Evolutionary conservation across 1,140 invertebrate species (phyloP).

Genomic region (Ericerus pela): DNA sequence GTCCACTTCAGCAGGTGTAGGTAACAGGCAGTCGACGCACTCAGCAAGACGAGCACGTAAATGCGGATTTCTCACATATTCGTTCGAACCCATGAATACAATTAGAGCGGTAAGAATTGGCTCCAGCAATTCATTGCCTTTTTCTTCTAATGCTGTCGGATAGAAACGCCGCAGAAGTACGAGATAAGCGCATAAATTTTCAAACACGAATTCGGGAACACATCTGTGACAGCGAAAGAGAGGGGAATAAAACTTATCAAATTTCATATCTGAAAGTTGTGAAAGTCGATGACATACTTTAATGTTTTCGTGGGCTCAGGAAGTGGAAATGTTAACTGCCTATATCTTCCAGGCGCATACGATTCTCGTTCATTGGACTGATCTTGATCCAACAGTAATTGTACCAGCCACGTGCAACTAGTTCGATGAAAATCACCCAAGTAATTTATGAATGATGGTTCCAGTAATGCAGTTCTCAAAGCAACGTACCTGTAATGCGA

Average conservation of each 20-base stretch:
- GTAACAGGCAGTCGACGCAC: slow-evolving; percentile 66
- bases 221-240: slow-evolving; percentile 48
- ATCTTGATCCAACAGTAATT: slow-evolving; percentile 40
- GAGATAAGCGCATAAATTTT: slow-evolving; percentile 69
- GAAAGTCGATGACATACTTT: slow-evolving; percentile 33
- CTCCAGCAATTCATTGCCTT: slow-evolving; percentile 42
- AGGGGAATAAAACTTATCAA: slow-evolving; percentile 43
- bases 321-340: slow-evolving; percentile 48
- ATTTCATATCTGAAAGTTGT: slow-evolving; percentile 23
- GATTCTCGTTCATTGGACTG: slow-evolving; percentile 23
- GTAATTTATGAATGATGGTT: slow-evolving; percentile 48
- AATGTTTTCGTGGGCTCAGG: slow-evolving; percentile 44
- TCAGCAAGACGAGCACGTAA: slow-evolving; percentile 77
- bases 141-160: slow-evolving; percentile 42
- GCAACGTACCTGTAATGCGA: slow-evolving; percentile 41
- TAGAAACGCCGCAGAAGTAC: slow-evolving; percentile 51
- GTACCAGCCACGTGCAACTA: slow-evolving; percentile 68
- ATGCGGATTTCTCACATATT: slow-evolving; percentile 81
- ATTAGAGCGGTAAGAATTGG: slow-evolving; percentile 56
- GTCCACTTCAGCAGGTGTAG: slow-evolving; percentile 40
- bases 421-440: slow-evolving; percentile 61
- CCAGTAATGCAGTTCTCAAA: slow-evolving; percentile 51
- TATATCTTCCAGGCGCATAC: slow-evolving; percentile 40
- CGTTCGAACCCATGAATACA: slow-evolving; percentile 41
- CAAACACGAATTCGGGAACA: slow-evolving; percentile 79